These are phyloP conservation scores for Tenodera sinensis DNA, from an alignment of 2,888 invertebrate genomes.

Conservation along the genomic window DNA sequence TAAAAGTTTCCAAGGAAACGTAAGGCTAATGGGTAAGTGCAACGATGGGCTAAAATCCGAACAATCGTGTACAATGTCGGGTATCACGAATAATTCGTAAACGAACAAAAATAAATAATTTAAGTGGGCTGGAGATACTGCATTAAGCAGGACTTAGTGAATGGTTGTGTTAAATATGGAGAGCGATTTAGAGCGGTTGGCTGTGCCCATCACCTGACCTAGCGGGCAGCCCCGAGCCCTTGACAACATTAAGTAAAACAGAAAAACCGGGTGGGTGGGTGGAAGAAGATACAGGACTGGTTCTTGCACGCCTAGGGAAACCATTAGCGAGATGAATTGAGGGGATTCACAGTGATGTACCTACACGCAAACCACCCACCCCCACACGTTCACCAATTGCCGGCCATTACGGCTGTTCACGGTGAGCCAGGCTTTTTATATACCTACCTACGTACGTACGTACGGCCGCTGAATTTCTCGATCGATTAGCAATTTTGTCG, in stretches of 20 bases:
- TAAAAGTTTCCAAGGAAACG: too few species aligned
- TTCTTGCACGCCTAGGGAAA: neutral
- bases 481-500: constrained; percentile 18
- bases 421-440: neutral
- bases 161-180: neutral
- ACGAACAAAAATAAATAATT: too few species aligned
- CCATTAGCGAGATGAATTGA: neutral
- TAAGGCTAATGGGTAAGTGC: too few species aligned
- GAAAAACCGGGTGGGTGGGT: neutral
- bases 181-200: neutral
- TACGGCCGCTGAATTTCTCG: neutral
- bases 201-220: neutral
- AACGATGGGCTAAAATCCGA: too few species aligned
- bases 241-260: neutral
- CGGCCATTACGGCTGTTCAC: neutral
- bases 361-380: neutral
- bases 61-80: too few species aligned
- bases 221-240: neutral
- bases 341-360: neutral
- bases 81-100: too few species aligned
- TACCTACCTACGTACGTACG: neutral
- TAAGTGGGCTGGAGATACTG: too few species aligned
- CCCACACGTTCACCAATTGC: neutral
- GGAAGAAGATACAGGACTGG: neutral
- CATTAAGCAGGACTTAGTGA: neutral